Evolutionary conservation across 2,797 vertebrate species (phyloP).

Genomic region (Falco novaeseelandiae): DNA sequence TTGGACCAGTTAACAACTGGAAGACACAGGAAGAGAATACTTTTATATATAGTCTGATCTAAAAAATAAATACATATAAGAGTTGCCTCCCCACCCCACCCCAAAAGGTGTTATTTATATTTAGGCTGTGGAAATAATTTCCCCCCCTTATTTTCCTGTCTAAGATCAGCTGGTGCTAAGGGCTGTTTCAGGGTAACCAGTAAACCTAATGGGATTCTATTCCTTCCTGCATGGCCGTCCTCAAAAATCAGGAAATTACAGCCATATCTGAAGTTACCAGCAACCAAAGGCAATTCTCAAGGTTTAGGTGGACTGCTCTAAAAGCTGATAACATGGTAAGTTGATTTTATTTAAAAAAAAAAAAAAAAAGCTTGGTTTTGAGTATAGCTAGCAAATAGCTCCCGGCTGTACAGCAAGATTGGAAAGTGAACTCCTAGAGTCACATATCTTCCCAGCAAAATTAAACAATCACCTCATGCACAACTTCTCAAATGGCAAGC

Average conservation of each 20-base stretch:
- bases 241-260: background rate
- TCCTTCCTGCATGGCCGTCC: background rate
- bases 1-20: background rate
- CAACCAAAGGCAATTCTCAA: background rate
- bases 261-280: background rate
- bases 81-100: fast-evolving
- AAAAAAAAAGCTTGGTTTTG: background rate
- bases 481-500: background rate
- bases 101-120: background rate
- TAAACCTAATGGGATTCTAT: background rate
- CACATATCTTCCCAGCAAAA: background rate
- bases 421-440: background rate
- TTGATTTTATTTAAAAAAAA: background rate
- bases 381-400: background rate
- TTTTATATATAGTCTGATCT: background rate
- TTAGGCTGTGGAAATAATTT: background rate
- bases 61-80: background rate
- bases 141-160: background rate
- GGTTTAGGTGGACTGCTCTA: background rate
- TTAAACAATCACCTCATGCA: background rate
- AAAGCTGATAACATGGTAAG: background rate
- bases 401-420: background rate
- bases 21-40: background rate
- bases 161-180: background rate
- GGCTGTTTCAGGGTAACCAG: background rate